Conservation (phyloP, 2,888 invertebrate genomes). For the Zeuzera pyrina region DNA sequence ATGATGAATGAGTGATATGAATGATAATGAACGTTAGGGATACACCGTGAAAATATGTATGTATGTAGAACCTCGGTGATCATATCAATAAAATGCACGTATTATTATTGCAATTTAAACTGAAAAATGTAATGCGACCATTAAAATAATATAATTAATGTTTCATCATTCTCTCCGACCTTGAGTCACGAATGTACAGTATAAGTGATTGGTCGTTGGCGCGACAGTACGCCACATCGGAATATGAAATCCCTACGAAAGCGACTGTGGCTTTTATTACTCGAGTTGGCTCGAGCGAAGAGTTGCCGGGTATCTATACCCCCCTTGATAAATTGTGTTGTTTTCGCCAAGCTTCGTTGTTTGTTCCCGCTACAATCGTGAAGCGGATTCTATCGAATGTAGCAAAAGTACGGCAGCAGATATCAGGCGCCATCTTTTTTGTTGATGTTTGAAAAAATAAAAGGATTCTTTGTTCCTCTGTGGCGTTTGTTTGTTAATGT, state of each 20-base stretch:
- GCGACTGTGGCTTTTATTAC: conserved; percentile 55
- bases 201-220: conserved; percentile 53
- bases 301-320: conserved; percentile 50
- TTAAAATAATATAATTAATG: no score
- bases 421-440: conserved; percentile 40
- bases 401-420: conserved; percentile 8
- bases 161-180: conserved; percentile 25
- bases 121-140: background rate
- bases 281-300: conserved; percentile 36
- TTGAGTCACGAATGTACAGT: conserved; percentile 29
- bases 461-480: no score
- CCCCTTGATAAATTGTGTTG: conserved; percentile 69
- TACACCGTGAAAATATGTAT: no score
- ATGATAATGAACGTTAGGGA: no score
- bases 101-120: conserved; percentile 26
- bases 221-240: conserved; percentile 51
- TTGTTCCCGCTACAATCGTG: conserved; percentile 30
- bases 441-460: no score
- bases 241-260: conserved; percentile 50
- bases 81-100: no score
- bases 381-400: conserved; percentile 11
- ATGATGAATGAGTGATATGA: no score
- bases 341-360: conserved; percentile 59
- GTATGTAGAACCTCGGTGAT: no score
- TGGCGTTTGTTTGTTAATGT: no score